These are phyloP conservation scores for Leptatherina wallacei DNA, from an alignment of 2,797 vertebrate genomes.

Conservation along the genomic window DNA sequence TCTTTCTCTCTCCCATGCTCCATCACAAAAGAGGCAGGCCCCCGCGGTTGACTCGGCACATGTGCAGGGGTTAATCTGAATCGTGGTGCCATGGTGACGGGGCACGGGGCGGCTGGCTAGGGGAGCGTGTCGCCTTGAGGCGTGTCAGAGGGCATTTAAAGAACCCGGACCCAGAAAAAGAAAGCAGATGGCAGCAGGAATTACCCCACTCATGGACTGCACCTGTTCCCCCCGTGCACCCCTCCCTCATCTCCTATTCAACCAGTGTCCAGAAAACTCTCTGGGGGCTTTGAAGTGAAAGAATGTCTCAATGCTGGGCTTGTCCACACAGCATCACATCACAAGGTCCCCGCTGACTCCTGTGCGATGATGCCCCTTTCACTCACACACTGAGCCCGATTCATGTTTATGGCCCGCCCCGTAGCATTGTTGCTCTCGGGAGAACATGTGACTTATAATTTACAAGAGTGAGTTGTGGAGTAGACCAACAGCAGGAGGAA, in stretches of 20 bases:
- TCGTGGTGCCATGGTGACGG: slow-evolving; percentile 80
- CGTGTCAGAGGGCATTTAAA: slow-evolving; percentile 77
- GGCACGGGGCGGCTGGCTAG: slow-evolving; percentile 56
- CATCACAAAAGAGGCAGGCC: slow-evolving; percentile 78
- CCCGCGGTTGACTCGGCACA: slow-evolving; percentile 82
- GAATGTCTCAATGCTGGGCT: slow-evolving; percentile 79
- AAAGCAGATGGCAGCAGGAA: slow-evolving; percentile 85
- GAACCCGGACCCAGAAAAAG: slow-evolving; percentile 66
- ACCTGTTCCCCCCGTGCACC: slow-evolving; percentile 78
- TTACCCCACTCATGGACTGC: slow-evolving; percentile 77
- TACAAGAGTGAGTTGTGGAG: slow-evolving; percentile 21
- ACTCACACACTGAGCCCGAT: slow-evolving; percentile 43
- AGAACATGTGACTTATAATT: slow-evolving; percentile 43
- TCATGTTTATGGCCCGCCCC: slow-evolving; percentile 51
- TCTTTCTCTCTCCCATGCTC: slow-evolving; percentile 50
- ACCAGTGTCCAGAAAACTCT: slow-evolving; percentile 78
- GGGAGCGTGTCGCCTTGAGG: slow-evolving; percentile 78
- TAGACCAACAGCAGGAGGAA: slow-evolving; percentile 1
- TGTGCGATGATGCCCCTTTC: slow-evolving; percentile 36
- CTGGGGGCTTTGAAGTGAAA: slow-evolving; percentile 81
- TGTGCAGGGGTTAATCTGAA: slow-evolving; percentile 82
- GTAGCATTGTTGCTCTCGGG: slow-evolving; percentile 25
- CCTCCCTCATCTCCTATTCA: slow-evolving; percentile 74
- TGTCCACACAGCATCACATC: slow-evolving; percentile 66
- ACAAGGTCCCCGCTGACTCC: slow-evolving; percentile 68